Evolutionary conservation across 2,888 invertebrate species (phyloP).

Genomic region (Rhingia rostrata): DNA sequence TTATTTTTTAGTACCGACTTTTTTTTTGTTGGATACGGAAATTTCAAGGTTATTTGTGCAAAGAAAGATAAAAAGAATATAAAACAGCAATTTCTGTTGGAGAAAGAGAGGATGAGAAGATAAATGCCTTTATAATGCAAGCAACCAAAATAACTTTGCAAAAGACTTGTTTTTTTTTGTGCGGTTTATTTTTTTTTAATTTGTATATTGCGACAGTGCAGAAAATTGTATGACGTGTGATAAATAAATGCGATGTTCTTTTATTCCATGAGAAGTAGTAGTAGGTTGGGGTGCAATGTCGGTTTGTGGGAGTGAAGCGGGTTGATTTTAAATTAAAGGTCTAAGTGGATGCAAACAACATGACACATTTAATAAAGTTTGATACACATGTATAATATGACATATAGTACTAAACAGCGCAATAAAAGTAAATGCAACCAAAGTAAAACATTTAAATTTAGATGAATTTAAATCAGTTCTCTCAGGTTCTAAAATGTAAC

Average conservation of each 20-base stretch:
- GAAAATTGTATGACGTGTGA: constrained; percentile 11
- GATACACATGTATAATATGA: no score
- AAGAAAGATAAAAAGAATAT: constrained; percentile 42
- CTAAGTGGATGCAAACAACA: no score
- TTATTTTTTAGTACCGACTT: constrained; percentile 42
- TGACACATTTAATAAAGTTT: no score
- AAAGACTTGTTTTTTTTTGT: constrained; percentile 3
- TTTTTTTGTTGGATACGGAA: constrained; percentile 54
- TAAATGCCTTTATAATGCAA: constrained; percentile 26
- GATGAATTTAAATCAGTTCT: no score
- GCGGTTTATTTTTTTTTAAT: neutral
- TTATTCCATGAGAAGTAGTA: neutral
- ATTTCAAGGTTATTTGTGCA: constrained; percentile 59
- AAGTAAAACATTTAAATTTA: no score
- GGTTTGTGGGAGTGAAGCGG: no score
- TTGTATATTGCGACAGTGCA: constrained; percentile 21
- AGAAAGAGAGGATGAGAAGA: neutral
- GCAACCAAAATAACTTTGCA: constrained; percentile 45
- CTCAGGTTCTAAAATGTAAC: no score
- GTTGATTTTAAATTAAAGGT: no score
- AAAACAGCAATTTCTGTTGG: constrained; percentile 1
- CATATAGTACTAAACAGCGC: no score
- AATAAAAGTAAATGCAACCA: no score
- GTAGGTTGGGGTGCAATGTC: no score
- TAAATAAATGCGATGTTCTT: constrained; percentile 14